phyloP scores from a whole-genome alignment of 2,888 invertebrate species.

The Amorpha juglandis region DNA sequence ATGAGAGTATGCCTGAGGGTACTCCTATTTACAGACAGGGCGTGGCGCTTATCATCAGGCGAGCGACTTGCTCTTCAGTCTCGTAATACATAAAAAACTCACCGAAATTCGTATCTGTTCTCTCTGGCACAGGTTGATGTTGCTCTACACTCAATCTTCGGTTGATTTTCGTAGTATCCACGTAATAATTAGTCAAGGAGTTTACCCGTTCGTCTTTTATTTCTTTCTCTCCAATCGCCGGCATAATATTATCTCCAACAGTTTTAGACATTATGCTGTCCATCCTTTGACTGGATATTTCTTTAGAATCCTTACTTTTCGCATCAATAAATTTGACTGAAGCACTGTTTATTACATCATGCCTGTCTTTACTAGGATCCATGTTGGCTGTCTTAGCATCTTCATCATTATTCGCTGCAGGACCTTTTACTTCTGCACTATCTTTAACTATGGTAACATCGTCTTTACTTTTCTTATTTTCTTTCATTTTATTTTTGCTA shows the following conservation, averaged over 20 bases:
- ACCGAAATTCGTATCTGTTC: neutral
- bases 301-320: neutral
- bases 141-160: neutral
- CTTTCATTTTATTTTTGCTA: neutral
- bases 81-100: too few relatives aligned
- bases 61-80: too few relatives aligned
- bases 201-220: neutral
- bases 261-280: neutral
- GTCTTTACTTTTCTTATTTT: neutral
- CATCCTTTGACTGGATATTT: neutral
- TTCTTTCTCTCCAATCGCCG: neutral
- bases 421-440: neutral
- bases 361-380: neutral
- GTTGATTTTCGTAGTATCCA: neutral
- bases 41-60: too few relatives aligned
- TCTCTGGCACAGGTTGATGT: neutral
- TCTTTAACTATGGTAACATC: neutral
- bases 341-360: neutral
- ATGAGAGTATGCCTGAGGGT: too few relatives aligned
- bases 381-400: neutral
- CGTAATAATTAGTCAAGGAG: slow-evolving; percentile 3
- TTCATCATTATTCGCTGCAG: neutral
- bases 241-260: neutral
- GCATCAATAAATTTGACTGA: neutral
- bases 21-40: too few relatives aligned